These are phyloP conservation scores for Cynoglossus semilaevis DNA, from an alignment of 2,113 vertebrate genomes.

Conservation along the genomic window DNA sequence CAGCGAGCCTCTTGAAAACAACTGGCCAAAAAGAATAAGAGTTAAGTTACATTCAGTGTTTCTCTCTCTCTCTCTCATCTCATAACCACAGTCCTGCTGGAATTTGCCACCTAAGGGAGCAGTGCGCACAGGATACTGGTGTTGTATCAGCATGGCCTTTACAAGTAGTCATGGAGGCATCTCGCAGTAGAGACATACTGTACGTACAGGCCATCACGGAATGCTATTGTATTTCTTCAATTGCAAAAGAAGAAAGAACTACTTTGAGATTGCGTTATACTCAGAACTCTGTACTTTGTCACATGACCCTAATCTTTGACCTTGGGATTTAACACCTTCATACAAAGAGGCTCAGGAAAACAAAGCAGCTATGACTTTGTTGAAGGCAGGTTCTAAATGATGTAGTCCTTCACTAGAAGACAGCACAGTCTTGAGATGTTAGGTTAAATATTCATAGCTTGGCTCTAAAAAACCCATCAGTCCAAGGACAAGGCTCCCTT, in stretches of 20 bases:
- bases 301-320: constrained; percentile 5
- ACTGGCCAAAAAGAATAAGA: constrained; percentile 31
- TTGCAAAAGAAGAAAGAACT: constrained; percentile 1
- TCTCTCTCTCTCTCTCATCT: constrained; percentile 19
- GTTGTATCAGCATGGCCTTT: constrained; percentile 25
- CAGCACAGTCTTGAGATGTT: constrained; percentile 13
- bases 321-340: constrained; percentile 4
- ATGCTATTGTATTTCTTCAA: constrained; percentile 10
- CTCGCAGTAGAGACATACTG: constrained; percentile 1
- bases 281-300: constrained; percentile 20
- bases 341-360: constrained; percentile 31
- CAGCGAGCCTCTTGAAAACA: constrained; percentile 16
- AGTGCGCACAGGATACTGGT: constrained; percentile 25
- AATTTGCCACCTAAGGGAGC: background rate
- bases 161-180: constrained; percentile 9
- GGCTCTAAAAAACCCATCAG: constrained; percentile 27
- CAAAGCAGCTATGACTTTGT: constrained; percentile 32
- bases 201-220: constrained; percentile 17
- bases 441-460: constrained; percentile 19
- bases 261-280: background rate
- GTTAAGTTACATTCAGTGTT: constrained; percentile 55
- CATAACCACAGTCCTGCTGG: constrained; percentile 24
- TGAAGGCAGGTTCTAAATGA: constrained; percentile 18
- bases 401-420: constrained; percentile 16
- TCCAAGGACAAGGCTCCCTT: constrained; percentile 52